A percentile compares a stretch with the other conserved stretches of the same genome.
These are phyloP conservation scores for Sweltsa coloradensis DNA, from an alignment of 1,140 invertebrate genomes.

Conservation along the genomic window DNA sequence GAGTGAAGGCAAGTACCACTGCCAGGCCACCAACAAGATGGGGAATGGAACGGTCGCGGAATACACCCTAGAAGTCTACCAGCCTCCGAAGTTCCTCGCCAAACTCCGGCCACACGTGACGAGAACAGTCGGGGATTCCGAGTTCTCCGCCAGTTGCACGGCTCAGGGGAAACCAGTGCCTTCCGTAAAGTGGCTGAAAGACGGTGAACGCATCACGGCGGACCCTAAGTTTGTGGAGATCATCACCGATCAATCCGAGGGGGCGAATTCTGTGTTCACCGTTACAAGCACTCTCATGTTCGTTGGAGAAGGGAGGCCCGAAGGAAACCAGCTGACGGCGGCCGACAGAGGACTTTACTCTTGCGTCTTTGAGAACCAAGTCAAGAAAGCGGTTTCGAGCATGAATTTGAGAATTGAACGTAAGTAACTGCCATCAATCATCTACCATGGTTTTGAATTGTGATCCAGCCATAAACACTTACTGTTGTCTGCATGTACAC, in stretches of 20 bases:
- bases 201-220: slow-evolving; percentile 59
- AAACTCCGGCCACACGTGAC: slow-evolving; percentile 75
- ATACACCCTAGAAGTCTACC: slow-evolving; percentile 71
- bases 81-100: slow-evolving; percentile 68
- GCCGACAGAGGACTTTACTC: slow-evolving; percentile 76
- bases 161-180: slow-evolving; percentile 81
- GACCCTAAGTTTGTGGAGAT: slow-evolving; percentile 69
- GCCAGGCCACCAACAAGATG: slow-evolving; percentile 77
- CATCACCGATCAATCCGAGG: slow-evolving; percentile 58
- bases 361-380: slow-evolving; percentile 81
- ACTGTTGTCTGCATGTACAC: too few relatives aligned
- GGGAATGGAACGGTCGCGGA: slow-evolving; percentile 72
- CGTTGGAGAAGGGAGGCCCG: slow-evolving; percentile 55
- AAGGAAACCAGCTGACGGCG: slow-evolving; percentile 62
- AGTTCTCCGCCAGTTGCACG: slow-evolving; percentile 68
- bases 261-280: slow-evolving; percentile 59
- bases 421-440: slow-evolving; percentile 43
- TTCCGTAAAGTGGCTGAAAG: slow-evolving; percentile 73
- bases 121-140: slow-evolving; percentile 62
- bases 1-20: slow-evolving; percentile 79
- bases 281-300: slow-evolving; percentile 76
- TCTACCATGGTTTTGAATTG: too few relatives aligned
- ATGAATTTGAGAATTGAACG: slow-evolving; percentile 85
- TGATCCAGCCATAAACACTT: too few relatives aligned
- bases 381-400: slow-evolving; percentile 68